Percentiles rank a stretch among this genome's conserved stretches.
Conservation (phyloP, 2,113 vertebrate genomes). For the Gallinago media region DNA sequence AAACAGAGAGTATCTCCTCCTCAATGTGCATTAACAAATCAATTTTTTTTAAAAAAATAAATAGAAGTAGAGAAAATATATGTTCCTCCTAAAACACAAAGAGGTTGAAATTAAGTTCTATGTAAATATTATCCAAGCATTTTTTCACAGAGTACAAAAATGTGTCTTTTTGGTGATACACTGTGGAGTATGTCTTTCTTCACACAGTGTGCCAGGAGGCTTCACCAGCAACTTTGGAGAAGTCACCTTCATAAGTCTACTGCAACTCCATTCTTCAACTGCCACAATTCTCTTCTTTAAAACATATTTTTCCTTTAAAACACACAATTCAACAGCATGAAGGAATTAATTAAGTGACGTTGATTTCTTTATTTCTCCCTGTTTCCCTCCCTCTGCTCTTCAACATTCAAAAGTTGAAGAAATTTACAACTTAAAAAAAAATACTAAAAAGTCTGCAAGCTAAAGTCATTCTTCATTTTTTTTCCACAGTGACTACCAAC, state of each 20-base stretch:
- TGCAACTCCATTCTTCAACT: background rate
- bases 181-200: background rate
- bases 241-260: background rate
- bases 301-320: background rate
- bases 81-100: background rate
- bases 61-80: background rate
- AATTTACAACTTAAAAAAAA: background rate
- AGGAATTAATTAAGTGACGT: background rate
- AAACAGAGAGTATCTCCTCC: background rate
- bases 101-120: background rate
- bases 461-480: background rate
- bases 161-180: background rate
- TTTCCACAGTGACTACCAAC: background rate
- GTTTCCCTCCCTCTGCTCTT: background rate
- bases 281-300: background rate
- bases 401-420: background rate
- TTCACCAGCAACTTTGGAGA: background rate
- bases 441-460: background rate
- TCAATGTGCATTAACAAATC: background rate
- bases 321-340: background rate
- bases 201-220: background rate
- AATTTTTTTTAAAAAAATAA: background rate
- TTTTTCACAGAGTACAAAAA: background rate
- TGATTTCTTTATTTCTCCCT: background rate
- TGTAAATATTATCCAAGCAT: background rate